Base-by-base conservation (phyloP, 2,797 vertebrate genomes). In the Rhinella marina region DNA sequence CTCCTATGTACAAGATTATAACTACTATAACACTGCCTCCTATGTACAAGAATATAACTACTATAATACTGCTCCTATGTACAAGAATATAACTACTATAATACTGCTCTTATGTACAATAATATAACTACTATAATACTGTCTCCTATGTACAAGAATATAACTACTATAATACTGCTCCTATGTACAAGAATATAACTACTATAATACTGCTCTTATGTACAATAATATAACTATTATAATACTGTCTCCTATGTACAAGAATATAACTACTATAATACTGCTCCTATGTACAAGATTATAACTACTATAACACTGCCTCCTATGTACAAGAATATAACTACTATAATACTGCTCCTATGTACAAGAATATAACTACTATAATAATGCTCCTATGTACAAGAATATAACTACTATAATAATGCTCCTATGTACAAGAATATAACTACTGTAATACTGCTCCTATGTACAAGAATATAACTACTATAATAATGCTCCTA, bases 61-160 rank as follows among this genome's bases (percentile, higher is more conserved):
- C 32, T 73, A 48, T 73, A 70, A 32, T 70, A 7, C 66, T 70
- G 27, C 66, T 19, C 27, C 64, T 68, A 68, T 68, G 17, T 68
- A 68, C 64, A 68, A 68, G 25, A 68, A 68, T 68, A 68, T 68
- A 27, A 68, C 64, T 68, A 68, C 64, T 68, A 68, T 68, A 68
- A 29, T 68, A 68, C 64, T 68, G 25, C 62, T 68, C 64, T 25
- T 68, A 68, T 68, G 17, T 68, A 68, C 64, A 66, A 27, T n/a
- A 66, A 27, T 66, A 66, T 29, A 70, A 29, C 25, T 70, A 29
- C 12, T 29, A 70, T 32, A 70, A 29, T 70, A 29, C 66, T 70
- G 25, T 6, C 21, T n/a, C 41, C 7, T 50, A 48, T 50, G 17
- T 13, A 75, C 72, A 75, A 73, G 29, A 73, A 68, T 68, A 32